Evolutionary conservation across 2,797 vertebrate species (phyloP).

Genomic region (Geotrypetes seraphini): DNA sequence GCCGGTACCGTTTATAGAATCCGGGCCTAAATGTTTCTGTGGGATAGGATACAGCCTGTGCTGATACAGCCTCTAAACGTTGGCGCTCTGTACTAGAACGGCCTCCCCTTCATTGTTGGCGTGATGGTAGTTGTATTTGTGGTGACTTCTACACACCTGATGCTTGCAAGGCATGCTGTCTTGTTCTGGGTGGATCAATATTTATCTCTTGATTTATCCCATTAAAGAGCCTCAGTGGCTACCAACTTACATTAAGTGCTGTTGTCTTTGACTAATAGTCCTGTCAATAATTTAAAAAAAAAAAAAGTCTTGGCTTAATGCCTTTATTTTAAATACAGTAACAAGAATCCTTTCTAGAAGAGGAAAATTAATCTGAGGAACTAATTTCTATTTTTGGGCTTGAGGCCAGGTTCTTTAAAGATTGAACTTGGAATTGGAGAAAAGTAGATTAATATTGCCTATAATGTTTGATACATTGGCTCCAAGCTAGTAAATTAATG

Average conservation of each 20-base stretch:
- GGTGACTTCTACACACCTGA: not conserved
- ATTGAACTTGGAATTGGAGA: constrained; percentile 4
- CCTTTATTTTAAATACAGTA: constrained; percentile 32
- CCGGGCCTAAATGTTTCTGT: no score
- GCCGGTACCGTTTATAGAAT: no score
- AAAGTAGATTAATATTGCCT: constrained; percentile 25
- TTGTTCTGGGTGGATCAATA: not conserved
- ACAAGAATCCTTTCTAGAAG: constrained; percentile 10
- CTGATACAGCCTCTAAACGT: no score
- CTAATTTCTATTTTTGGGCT: constrained; percentile 26
- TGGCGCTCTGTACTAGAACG: no score
- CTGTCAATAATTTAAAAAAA: no score
- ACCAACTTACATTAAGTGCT: constrained; percentile 4
- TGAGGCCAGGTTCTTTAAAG: constrained; percentile 15
- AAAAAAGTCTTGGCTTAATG: not conserved
- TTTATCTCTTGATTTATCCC: constrained; percentile 12
- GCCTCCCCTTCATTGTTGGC: no score
- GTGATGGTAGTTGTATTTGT: no score
- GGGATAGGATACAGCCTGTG: no score
- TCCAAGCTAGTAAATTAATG: constrained; percentile 21
- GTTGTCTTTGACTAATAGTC: constrained; percentile 19
- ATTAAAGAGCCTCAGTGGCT: constrained; percentile 6
- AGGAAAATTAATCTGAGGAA: constrained; percentile 30
- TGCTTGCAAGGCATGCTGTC: fast-evolving
- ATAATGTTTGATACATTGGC: constrained; percentile 25